Percentiles rank a stretch among this genome's conserved stretches.
Conservation (phyloP, 2,888 invertebrate genomes). For the Pseudanteris insignis region DNA sequence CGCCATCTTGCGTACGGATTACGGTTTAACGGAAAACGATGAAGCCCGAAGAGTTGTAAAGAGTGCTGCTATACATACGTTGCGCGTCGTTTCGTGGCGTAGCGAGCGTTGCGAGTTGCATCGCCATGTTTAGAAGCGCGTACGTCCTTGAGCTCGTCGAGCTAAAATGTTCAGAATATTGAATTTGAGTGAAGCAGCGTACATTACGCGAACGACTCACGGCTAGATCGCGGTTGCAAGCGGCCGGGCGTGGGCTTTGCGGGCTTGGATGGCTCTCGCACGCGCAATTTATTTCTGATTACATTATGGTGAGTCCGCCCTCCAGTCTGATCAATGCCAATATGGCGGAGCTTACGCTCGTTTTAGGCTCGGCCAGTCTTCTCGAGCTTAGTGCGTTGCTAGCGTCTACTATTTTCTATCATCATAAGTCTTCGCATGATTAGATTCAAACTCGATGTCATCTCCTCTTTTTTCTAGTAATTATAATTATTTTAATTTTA, state of each 20-base stretch:
- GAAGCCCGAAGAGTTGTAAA: too few relatives aligned
- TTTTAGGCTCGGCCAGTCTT: too few relatives aligned
- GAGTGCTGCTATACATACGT: too few relatives aligned
- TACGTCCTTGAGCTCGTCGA: slow-evolving; percentile 64
- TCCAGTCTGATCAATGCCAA: slow-evolving; percentile 65
- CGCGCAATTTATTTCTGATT: slow-evolving; percentile 74
- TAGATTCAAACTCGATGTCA: not conserved
- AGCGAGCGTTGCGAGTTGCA: slow-evolving; percentile 19
- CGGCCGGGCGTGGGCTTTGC: slow-evolving; percentile 67
- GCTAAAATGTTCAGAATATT: slow-evolving; percentile 68
- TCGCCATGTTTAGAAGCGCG: slow-evolving; percentile 70
- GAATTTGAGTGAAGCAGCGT: slow-evolving; percentile 67
- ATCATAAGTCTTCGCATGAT: too few relatives aligned
- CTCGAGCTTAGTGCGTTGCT: too few relatives aligned
- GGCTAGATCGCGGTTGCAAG: slow-evolving; percentile 66
- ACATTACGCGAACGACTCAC: slow-evolving; percentile 70
- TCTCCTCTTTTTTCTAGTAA: too few relatives aligned
- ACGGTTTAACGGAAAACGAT: too few relatives aligned
- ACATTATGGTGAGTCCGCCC: slow-evolving; percentile 73
- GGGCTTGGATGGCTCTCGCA: slow-evolving; percentile 70
- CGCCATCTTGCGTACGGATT: slow-evolving; percentile 49
- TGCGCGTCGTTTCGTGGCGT: slow-evolving; percentile 26
- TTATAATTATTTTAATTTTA: too few relatives aligned
- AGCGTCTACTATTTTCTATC: too few relatives aligned
- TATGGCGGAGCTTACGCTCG: slow-evolving; percentile 67